These are phyloP conservation scores for Neoniphon sammara DNA, from an alignment of 2,797 vertebrate species.

Conservation along the genomic window DNA sequence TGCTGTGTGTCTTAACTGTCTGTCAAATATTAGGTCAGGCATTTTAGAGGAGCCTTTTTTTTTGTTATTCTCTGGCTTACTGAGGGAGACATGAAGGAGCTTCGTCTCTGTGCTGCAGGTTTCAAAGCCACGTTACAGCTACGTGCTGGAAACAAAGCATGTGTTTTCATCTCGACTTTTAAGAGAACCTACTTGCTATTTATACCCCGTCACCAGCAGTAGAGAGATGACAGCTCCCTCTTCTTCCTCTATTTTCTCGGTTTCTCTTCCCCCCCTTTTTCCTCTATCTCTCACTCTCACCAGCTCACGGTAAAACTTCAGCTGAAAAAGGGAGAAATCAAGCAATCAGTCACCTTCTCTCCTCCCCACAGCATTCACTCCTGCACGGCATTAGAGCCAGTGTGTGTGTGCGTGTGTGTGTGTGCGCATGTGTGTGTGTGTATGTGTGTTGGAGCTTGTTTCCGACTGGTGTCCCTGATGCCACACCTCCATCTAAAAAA, in stretches of 20 bases:
- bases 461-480: constrained; percentile 41
- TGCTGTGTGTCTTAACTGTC: constrained; percentile 66
- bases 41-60: constrained; percentile 62
- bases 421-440: constrained; percentile 8
- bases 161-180: constrained; percentile 81
- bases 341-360: constrained; percentile 67
- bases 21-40: constrained; percentile 79
- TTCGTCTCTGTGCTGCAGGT: constrained; percentile 68
- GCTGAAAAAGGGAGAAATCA: constrained; percentile 64
- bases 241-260: constrained; percentile 43
- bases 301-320: constrained; percentile 28
- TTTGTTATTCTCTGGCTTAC: constrained; percentile 66
- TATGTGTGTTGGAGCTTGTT: constrained; percentile 6
- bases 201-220: constrained; percentile 72
- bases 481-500: constrained; percentile 51
- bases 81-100: constrained; percentile 68
- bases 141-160: constrained; percentile 76
- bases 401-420: constrained; percentile 8
- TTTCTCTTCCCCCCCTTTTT: constrained; percentile 11
- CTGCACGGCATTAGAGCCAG: constrained; percentile 20
- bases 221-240: constrained; percentile 73
- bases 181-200: constrained; percentile 81
- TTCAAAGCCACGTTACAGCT: constrained; percentile 72
- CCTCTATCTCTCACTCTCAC: background rate
- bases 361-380: constrained; percentile 30